phyloP scores from a whole-genome alignment of 2,888 invertebrate genomes.

The Tetheella fluctuosa region DNA sequence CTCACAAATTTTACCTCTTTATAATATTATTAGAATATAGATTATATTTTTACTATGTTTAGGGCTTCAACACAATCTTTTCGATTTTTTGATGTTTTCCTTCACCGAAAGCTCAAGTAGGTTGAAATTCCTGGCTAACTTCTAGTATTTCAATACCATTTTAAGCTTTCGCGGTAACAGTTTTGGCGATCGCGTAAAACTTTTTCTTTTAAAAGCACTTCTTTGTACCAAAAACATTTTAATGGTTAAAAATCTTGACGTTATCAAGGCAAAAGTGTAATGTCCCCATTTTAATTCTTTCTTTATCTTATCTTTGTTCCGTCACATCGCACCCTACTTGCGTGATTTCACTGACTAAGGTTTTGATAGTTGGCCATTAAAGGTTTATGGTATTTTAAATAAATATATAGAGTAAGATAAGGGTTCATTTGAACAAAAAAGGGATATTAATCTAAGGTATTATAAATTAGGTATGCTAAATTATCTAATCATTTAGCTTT shows the following conservation, averaged over 20 bases:
- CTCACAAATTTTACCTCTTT: too few relatives aligned
- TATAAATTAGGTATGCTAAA: too few relatives aligned
- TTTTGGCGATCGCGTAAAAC: not conserved
- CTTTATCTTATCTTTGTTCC: constrained; percentile 5
- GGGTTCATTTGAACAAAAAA: too few relatives aligned
- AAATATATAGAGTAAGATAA: not conserved
- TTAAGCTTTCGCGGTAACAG: not conserved
- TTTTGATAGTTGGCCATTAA: not conserved
- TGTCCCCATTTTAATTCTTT: not conserved
- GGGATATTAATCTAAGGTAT: too few relatives aligned
- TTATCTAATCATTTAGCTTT: too few relatives aligned
- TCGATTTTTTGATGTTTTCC: too few relatives aligned
- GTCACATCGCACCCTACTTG: not conserved
- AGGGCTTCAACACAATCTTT: not conserved
- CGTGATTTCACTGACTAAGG: not conserved
- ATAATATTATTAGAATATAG: too few relatives aligned
- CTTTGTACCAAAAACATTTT: not conserved
- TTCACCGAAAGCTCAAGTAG: too few relatives aligned
- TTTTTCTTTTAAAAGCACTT: not conserved
- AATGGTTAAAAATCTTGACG: not conserved
- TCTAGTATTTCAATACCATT: too few relatives aligned
- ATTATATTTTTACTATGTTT: too few relatives aligned
- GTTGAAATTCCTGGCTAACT: not conserved
- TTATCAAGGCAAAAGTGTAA: not conserved
- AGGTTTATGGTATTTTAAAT: not conserved